Evolutionary conservation across 2,888 invertebrate species (phyloP).

Genomic region (Nineta flava): DNA sequence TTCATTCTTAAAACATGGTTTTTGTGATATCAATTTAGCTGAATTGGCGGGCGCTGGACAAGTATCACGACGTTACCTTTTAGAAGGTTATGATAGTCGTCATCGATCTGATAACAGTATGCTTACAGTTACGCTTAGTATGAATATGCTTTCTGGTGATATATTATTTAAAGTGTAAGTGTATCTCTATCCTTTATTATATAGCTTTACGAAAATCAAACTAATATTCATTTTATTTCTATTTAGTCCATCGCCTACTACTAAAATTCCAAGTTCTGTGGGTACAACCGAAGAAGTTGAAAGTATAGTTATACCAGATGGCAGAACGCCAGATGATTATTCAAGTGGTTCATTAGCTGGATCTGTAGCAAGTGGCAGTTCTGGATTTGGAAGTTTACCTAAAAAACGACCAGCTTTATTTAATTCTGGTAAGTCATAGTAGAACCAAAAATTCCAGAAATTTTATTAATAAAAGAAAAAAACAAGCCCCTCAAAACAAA

Average conservation of each 20-base stretch:
- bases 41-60: conserved; percentile 91
- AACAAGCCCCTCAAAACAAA: too few species aligned
- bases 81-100: conserved; percentile 89
- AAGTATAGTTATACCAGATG: conserved; percentile 33
- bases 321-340: conserved; percentile 33
- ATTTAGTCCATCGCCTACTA: conserved; percentile 38
- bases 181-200: not conserved
- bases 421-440: conserved; percentile 34
- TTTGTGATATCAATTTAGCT: conserved; percentile 92
- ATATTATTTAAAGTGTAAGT: conserved; percentile 94
- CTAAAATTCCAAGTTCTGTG: conserved; percentile 23
- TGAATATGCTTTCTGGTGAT: conserved; percentile 92
- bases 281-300: conserved; percentile 27
- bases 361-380: conserved; percentile 57
- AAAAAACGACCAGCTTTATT: conserved; percentile 49
- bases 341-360: conserved; percentile 41
- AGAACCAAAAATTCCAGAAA: too few species aligned
- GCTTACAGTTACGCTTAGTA: conserved; percentile 75
- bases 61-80: conserved; percentile 69
- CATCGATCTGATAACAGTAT: conserved; percentile 94
- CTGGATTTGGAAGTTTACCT: conserved; percentile 74
- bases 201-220: not conserved
- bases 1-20: conserved; percentile 89
- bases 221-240: not conserved
- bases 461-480: too few species aligned